These are phyloP conservation scores for Helarctos malayanus DNA, from an alignment of 2,797 vertebrate genomes.

Conservation along the genomic window DNA sequence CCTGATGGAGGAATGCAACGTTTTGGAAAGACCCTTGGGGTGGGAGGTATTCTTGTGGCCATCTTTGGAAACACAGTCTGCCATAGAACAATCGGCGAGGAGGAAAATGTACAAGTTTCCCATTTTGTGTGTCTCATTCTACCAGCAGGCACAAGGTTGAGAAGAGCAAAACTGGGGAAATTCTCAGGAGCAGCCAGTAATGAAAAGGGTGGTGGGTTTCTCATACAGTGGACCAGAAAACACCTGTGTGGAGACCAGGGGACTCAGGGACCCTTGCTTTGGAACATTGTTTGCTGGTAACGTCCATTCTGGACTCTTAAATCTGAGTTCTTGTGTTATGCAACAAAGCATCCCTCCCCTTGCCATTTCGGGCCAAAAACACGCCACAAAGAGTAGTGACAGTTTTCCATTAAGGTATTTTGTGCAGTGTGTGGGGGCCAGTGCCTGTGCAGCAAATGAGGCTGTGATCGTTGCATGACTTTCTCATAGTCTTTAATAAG, in stretches of 20 bases:
- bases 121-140: not conserved
- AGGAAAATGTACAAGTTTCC: not conserved
- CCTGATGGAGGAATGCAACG: not conserved
- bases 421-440: not conserved
- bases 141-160: not conserved
- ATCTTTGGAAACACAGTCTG: not conserved
- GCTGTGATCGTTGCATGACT: not conserved
- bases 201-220: not conserved
- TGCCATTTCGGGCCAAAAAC: not conserved
- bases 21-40: not conserved
- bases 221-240: not conserved
- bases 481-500: not conserved
- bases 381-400: not conserved
- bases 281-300: not conserved
- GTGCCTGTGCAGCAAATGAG: accelerated
- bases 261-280: not conserved
- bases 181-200: not conserved
- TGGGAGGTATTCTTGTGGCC: not conserved
- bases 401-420: not conserved
- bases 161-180: not conserved
- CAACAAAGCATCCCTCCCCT: not conserved
- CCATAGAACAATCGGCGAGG: not conserved
- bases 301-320: not conserved
- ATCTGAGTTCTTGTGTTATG: not conserved
- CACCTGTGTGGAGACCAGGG: not conserved